Evolutionary conservation across 2,888 invertebrate genomes (phyloP), one percentile per base, ranked within the genome.

Genomic region (Troides helena): DNA sequence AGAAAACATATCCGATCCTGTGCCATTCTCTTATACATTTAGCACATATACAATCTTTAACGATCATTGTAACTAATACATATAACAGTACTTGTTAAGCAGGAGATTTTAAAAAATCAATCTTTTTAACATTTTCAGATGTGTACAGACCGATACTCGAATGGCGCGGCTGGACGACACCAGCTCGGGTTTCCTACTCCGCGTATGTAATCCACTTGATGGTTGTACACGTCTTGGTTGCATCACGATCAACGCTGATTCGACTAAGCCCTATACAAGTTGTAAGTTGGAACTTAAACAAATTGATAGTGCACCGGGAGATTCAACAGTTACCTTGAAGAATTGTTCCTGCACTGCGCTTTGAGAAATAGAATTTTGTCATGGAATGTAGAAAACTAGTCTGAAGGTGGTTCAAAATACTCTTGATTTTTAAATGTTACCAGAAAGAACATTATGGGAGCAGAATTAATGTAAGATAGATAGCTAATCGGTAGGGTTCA

Each of bases 121-220:
- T 30, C 30, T 39, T 10, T n/a, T 36, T 59, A 17, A 1, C 10
- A 3, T 23, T 66, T 30, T 17, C 56, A 67, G 61, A 61, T 58
- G 14, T 59, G 12, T 58, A 65, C 18, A 46, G 23, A 1, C 18
- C 4, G 0, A 43, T 75, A 12, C 23, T 74, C 43, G 74, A 73
- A 65, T 78, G 77, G 78, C 69, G 68, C 18, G 75, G 74, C 57
- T 78, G 75, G 74, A 65, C 68, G 30, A 66, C 72, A 30, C 69
- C 72, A 12, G 65, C 72, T 18, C 69, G 74, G 0, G 61, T 78
- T 1, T 72, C 75, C 0, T 78, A 75, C 75, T 72, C 73, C 71
- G 73, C 71, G 7, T 76, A 72, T 72, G 21, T 75, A 23, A 43
- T 75, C 7, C 77, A 77, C 72, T 23, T 73, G 53, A 6, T 23